Conservation (phyloP, 2,888 invertebrate species). For the Acleris holmiana region DNA sequence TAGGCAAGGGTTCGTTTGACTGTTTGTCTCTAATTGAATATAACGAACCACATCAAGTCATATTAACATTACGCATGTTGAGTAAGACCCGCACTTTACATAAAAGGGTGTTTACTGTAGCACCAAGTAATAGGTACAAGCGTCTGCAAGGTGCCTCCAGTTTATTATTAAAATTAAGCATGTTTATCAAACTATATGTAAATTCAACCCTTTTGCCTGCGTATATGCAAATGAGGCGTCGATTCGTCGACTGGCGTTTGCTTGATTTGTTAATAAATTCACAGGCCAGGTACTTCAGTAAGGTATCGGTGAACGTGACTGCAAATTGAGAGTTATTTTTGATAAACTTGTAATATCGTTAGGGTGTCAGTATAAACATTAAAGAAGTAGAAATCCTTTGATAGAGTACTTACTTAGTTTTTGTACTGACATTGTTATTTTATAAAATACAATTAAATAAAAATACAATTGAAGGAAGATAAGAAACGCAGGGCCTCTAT, state of each 20-base stretch:
- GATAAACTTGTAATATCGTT: too few species aligned
- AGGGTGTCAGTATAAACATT: too few species aligned
- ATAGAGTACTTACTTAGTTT: too few species aligned
- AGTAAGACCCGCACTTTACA: constrained; percentile 15
- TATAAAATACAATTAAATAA: too few species aligned
- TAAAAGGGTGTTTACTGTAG: constrained; percentile 17
- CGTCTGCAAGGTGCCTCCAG: constrained; percentile 7
- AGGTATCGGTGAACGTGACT: background rate
- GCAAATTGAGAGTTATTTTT: too few species aligned
- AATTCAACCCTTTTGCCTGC: constrained; percentile 32
- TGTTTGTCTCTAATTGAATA: constrained; percentile 6
- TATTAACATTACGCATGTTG: constrained; percentile 1
- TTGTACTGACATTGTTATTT: too few species aligned
- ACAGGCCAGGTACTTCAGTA: constrained; percentile 6
- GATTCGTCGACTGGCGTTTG: constrained; percentile 21
- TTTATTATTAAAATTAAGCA: constrained; percentile 32
- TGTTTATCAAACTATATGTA: constrained; percentile 34
- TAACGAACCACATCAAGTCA: background rate
- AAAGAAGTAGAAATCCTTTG: too few species aligned
- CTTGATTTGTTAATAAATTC: constrained; percentile 18
- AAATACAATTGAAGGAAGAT: too few species aligned
- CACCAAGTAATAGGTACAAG: constrained; percentile 11
- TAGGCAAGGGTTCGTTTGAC: background rate
- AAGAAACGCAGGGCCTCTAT: too few species aligned
- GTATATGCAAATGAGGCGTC: constrained; percentile 29